Evolutionary conservation across 2,113 vertebrate genomes (phyloP).

Genomic region (Ceyx cyanopectus): DNA sequence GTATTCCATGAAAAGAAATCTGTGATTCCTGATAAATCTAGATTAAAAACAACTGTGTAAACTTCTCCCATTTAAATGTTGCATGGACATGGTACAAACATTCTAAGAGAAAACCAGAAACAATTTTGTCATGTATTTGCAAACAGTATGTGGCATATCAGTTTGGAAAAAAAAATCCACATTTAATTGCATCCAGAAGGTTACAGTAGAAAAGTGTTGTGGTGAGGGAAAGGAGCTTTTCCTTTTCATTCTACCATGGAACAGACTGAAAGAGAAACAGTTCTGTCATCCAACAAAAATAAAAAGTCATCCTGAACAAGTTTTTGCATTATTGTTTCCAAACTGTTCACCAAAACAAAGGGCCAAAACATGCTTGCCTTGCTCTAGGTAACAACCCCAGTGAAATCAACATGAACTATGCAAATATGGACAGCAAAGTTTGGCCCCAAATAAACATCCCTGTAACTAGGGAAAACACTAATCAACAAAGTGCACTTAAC

Average conservation of each 20-base stretch:
- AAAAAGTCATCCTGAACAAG: constrained; percentile 23
- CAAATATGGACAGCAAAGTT: constrained; percentile 49
- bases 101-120: constrained; percentile 43
- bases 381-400: background rate
- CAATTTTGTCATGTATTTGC: background rate
- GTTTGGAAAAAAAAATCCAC: background rate
- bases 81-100: background rate
- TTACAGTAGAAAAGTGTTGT: constrained; percentile 7
- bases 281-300: background rate
- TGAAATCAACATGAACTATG: constrained; percentile 4
- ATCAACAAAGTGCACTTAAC: constrained; percentile 76
- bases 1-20: constrained; percentile 29
- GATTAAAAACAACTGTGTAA: background rate
- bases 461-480: constrained; percentile 70
- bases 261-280: background rate
- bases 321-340: constrained; percentile 44
- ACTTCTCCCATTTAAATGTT: background rate
- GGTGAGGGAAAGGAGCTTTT: background rate
- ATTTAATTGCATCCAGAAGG: background rate
- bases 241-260: constrained; percentile 58
- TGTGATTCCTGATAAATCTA: constrained; percentile 21
- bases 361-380: constrained; percentile 49
- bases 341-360: constrained; percentile 46
- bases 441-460: constrained; percentile 70
- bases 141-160: background rate